phyloP scores from a whole-genome alignment of 2,888 invertebrate genomes.

The Drosophila flavopinicola region DNA sequence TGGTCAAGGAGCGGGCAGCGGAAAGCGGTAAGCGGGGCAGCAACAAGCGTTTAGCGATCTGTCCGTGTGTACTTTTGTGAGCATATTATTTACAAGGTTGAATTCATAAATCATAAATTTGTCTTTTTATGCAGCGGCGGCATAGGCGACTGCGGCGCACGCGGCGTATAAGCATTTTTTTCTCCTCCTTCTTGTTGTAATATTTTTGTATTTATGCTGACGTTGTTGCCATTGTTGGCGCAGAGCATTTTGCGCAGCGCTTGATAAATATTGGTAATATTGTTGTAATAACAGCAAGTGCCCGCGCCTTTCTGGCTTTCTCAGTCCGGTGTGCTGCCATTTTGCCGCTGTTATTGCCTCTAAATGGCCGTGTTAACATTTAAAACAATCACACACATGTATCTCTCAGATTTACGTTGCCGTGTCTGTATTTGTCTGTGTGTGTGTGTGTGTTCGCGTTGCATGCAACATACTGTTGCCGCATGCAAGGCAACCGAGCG shows the following conservation, averaged over 20 bases:
- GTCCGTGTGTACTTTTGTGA: conserved; percentile 72
- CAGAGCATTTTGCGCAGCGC: conserved; percentile 56
- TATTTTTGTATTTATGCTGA: conserved; percentile 65
- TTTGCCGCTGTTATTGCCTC: conserved; percentile 80
- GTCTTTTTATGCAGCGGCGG: conserved; percentile 75
- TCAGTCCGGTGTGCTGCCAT: conserved; percentile 68
- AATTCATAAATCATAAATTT: conserved; percentile 82
- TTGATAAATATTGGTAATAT: conserved; percentile 79
- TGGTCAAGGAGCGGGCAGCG: conserved; percentile 10
- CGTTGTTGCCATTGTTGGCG: conserved; percentile 69
- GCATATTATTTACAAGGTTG: conserved; percentile 80
- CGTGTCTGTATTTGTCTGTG: conserved; percentile 24
- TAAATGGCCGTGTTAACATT: conserved; percentile 81
- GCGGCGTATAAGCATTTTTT: conserved; percentile 63
- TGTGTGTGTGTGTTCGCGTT: conserved; percentile 36
- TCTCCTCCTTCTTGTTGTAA: not conserved
- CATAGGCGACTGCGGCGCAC: conserved; percentile 44
- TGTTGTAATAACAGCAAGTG: conserved; percentile 77
- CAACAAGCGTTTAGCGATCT: conserved; percentile 69
- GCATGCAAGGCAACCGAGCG: conserved; percentile 65
- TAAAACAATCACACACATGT: conserved; percentile 77
- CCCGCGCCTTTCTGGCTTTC: conserved; percentile 75
- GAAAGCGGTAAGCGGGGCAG: conserved; percentile 32
- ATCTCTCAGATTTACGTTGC: conserved; percentile 39
- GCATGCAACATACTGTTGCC: conserved; percentile 67